Base-by-base conservation (phyloP, 2,888 invertebrate genomes). In the Hydrotaea diabolus region DNA sequence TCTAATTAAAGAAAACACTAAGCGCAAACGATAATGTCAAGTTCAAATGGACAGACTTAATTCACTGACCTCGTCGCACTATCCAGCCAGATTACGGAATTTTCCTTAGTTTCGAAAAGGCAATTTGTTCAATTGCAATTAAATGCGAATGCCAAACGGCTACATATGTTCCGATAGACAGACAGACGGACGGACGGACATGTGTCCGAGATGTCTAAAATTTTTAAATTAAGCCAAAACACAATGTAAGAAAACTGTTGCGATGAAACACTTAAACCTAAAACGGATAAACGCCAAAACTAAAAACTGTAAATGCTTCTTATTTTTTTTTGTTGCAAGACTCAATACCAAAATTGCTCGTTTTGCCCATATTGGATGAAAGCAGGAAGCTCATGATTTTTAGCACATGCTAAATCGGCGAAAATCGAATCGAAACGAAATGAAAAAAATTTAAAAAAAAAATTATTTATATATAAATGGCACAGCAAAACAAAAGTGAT, bases 341-440 rank as follows among this genome's bases (percentile, higher is more conserved):
- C 59, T 59, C 59, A 59, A 21, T 66, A 36, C 17, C 39, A 64
- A 66, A 66, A 19, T 66, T 9, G 39, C 3, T 3, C 13, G 66
- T 11, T 43, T 55, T 49, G 53, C n/a, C 80, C 69, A 55, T 72
- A 0, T 76, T 57, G 8, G 17, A 21, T 21, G 62, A 78, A 85
- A 76, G 73, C 84, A 76, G 84, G 84, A 85, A 85, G 53, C 66
- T 59, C 73, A 79, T 55, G 26, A 66, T 39, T 43, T 64, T 79
- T 21, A 81, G 72, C 78, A 76, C 84, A 64, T 72, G 66, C 76
- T 62, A 77, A 80, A 80, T 62, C 53, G 57, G 46, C 39, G 79
- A 31, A 77, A 77, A 43, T 1, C 13, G 8, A 19, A 66, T 11
- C 23, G 15, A 59, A 59, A 59, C 23, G 15, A 23, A 59, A 59